These are phyloP conservation scores for Scaptomyza hsui DNA, from an alignment of 1,140 invertebrate species.

Conservation along the genomic window DNA sequence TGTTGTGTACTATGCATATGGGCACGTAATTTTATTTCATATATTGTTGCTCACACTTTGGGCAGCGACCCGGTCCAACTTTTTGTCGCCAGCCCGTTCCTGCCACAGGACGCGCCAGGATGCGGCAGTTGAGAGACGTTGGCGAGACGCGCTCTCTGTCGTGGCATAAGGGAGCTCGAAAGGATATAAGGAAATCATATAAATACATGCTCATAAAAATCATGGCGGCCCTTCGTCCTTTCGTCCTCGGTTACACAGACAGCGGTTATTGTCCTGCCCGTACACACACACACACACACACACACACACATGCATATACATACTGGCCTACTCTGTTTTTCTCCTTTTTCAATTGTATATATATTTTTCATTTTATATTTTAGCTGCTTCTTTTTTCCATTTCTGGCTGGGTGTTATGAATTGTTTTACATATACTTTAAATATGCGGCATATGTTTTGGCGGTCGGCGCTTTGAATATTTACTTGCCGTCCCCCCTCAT, in stretches of 20 bases:
- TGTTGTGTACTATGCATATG: conserved; percentile 42
- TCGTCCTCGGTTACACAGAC: conserved; percentile 6
- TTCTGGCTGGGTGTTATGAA: conserved; percentile 39
- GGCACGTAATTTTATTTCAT: conserved; percentile 63
- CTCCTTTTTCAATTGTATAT: conserved; percentile 26
- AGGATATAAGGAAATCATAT: conserved; percentile 75
- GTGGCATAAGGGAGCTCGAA: conserved; percentile 19
- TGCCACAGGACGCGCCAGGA: conserved; percentile 18
- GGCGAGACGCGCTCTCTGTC: conserved; percentile 23
- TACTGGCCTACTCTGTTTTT: conserved; percentile 37
- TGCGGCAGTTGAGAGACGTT: conserved; percentile 40
- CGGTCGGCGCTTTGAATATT: conserved; percentile 45
- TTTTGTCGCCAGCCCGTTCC: conserved; percentile 41
- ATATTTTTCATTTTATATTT: conserved; percentile 40
- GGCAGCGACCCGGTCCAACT: conserved; percentile 22
- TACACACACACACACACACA: conserved; percentile 3
- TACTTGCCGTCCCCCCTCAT: conserved; percentile 26
- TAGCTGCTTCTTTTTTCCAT: conserved; percentile 25
- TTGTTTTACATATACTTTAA: conserved; percentile 59
- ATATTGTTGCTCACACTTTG: conserved; percentile 51
- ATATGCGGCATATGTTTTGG: conserved; percentile 53
- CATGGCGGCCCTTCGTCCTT: conserved; percentile 68
- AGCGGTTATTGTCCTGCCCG: conserved; percentile 56
- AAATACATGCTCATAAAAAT: conserved; percentile 79
- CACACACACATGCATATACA: conserved; percentile 5